Base-by-base conservation (phyloP, 2,888 invertebrate species). In the Sesia bembeciformis region DNA sequence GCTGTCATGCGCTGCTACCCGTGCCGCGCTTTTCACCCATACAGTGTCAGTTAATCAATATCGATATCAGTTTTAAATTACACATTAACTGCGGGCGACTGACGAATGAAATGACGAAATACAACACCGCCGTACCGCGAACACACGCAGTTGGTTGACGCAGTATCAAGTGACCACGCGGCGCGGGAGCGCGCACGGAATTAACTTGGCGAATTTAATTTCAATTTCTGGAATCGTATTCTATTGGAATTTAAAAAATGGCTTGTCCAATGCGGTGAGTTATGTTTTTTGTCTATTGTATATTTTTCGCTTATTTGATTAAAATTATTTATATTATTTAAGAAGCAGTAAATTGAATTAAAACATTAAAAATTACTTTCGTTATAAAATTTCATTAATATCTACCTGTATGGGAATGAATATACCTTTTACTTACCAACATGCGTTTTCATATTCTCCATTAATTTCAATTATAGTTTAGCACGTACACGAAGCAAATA, bases 191-290 rank as follows among this genome's bases (percentile, higher is more conserved):
- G 72, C 66, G 77, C 66, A 61, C 53, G 46, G n/a, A 8, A n/a
- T 46, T 6, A n/a, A 46, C 46, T n/a, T 46, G n/a, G 66, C 63
- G 66, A 57, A 59, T 61, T 62, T 55, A 53, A 51, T 60, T 60
- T 63, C 56, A 53, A 57, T 58, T 55, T 59, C 57, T 55, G 50
- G 39, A 52, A 8, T 57, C 62, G 43, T 54, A 40, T 52, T 53
- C 52, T 58, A 56, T 58, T 56, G 54, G 40, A 54, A 41, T 49
- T 49, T 8, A n/a, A 38, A 76, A 67, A 65, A 88, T 88, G 87
- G 86, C 82, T 52, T 88, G 87, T 62, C 87, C 87, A 49, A 86
- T 87, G 86, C 78, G 87, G 87, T 87, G 51, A 76, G 72, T 62
- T 51, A 49, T 39, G 51, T 57, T 57, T 53, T 51, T 49, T 56